Percentiles rank a stretch among this genome's conserved stretches.
phyloP scores from a whole-genome alignment of 2,113 vertebrate genomes.

The Miniopterus natalensis region DNA sequence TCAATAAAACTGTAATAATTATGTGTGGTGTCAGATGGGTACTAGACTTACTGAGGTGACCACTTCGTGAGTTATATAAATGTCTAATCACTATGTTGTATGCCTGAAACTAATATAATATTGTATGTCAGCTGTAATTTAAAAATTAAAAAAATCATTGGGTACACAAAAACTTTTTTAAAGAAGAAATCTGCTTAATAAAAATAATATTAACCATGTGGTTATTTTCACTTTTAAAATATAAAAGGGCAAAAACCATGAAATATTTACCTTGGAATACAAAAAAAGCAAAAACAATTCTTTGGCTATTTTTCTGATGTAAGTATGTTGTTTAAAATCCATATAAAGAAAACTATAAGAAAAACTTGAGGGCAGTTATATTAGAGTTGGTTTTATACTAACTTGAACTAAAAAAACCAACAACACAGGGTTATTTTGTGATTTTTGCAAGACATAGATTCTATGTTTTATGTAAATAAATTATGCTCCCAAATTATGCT shows the following conservation, averaged over 20 bases:
- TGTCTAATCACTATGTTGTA: not conserved
- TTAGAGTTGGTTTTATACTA: slow-evolving; percentile 21
- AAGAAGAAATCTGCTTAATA: not conserved
- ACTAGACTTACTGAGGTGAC: not conserved
- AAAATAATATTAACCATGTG: not conserved
- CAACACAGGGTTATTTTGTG: not conserved
- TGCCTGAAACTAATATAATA: not conserved
- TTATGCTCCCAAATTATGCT: not conserved
- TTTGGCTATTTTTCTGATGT: not conserved
- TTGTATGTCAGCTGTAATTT: not conserved
- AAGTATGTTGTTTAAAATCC: slow-evolving; percentile 44
- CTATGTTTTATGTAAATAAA: not conserved
- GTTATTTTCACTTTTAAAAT: slow-evolving; percentile 30
- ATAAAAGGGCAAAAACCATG: not conserved
- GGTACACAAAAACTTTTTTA: not conserved
- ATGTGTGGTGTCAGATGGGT: not conserved
- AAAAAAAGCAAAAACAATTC: not conserved
- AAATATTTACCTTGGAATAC: not conserved
- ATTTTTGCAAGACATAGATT: not conserved
- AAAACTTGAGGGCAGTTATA: slow-evolving; percentile 23
- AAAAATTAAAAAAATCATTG: not conserved
- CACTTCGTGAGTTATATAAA: not conserved
- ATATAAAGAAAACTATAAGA: not conserved
- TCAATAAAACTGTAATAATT: not conserved
- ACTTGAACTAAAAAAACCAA: not conserved